phyloP scores from a whole-genome alignment of 2,113 vertebrate species.

The Dasyornis broadbenti region DNA sequence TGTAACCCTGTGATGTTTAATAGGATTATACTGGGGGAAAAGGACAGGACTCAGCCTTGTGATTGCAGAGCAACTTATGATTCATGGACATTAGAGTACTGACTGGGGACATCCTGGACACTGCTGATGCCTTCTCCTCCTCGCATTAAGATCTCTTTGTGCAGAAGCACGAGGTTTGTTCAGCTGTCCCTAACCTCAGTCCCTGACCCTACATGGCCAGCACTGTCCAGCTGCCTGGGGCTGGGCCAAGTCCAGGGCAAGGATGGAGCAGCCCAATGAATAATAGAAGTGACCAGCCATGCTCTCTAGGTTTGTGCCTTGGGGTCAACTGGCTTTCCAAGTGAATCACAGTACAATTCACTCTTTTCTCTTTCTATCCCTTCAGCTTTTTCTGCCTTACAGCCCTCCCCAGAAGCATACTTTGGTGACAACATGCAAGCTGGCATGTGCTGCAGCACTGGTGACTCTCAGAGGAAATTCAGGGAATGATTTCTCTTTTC shows the following conservation, averaged over 20 bases:
- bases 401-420: neutral
- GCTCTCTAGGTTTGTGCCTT: neutral
- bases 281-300: neutral
- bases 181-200: neutral
- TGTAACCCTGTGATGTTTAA: conserved; percentile 39
- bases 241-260: neutral
- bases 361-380: neutral
- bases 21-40: conserved; percentile 14
- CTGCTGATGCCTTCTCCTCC: neutral
- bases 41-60: neutral
- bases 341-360: rapidly evolving
- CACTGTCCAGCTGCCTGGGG: neutral
- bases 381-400: neutral
- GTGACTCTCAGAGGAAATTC: neutral
- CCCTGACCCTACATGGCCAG: neutral
- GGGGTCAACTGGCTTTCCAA: neutral
- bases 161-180: neutral
- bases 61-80: neutral
- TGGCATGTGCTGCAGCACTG: neutral
- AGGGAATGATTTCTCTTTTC: neutral
- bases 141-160: neutral
- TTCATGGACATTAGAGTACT: neutral
- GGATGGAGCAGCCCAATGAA: neutral
- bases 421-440: neutral
- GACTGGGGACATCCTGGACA: conserved; percentile 4